Evolutionary conservation across 2,113 vertebrate genomes (phyloP).

Genomic region (Erythrolamprus reginae): DNA sequence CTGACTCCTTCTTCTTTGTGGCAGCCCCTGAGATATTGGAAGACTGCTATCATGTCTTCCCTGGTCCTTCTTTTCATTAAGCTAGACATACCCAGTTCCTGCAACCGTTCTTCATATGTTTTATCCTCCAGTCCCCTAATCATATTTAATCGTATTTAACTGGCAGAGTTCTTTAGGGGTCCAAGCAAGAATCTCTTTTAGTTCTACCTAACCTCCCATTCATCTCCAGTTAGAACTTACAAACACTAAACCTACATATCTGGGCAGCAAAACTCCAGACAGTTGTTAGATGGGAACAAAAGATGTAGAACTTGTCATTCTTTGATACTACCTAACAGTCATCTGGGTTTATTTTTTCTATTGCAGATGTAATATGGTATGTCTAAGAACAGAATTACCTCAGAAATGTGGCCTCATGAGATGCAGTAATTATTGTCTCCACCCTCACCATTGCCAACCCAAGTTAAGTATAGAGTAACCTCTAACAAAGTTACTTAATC

Average conservation of each 20-base stretch:
- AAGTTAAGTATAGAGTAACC: not conserved
- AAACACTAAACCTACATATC: not conserved
- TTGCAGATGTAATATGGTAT: not conserved
- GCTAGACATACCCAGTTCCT: too few species aligned
- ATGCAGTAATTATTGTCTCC: not conserved
- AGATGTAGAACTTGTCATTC: not conserved
- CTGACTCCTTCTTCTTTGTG: too few species aligned
- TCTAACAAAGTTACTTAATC: not conserved
- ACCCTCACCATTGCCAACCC: not conserved
- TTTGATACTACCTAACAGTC: not conserved
- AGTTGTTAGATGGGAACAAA: not conserved
- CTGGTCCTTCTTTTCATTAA: too few species aligned
- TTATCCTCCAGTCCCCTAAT: too few species aligned
- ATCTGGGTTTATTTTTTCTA: not conserved
- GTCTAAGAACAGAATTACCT: not conserved
- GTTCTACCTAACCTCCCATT: not conserved
- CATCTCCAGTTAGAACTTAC: not conserved
- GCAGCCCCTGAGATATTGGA: too few species aligned
- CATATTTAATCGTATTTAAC: too few species aligned
- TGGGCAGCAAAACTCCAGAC: not conserved
- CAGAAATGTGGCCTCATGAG: not conserved
- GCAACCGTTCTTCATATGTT: too few species aligned
- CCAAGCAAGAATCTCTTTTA: not conserved
- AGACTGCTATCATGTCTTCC: too few species aligned
- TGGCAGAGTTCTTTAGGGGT: not conserved